phyloP scores from a whole-genome alignment of 1,140 invertebrate species.

The Charaxes varanes region DNA sequence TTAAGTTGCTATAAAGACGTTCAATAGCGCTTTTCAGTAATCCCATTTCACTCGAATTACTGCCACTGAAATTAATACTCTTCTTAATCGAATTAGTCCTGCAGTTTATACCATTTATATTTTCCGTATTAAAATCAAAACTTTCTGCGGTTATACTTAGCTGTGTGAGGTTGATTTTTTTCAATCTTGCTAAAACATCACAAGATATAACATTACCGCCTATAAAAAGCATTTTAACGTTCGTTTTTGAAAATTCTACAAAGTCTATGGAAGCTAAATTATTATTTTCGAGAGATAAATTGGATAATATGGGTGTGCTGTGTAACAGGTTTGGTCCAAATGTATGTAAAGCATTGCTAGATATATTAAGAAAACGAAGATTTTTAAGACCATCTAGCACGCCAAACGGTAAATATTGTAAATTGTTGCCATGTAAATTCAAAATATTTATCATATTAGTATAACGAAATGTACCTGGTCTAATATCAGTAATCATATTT shows the following conservation, averaged over 20 bases:
- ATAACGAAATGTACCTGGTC: conserved; percentile 28
- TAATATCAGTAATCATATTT: conserved; percentile 28
- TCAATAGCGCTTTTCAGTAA: too few species aligned
- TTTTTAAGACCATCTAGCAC: conserved; percentile 27
- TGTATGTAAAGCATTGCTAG: conserved; percentile 21
- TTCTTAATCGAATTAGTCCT: conserved; percentile 2
- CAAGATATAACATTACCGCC: conserved; percentile 33
- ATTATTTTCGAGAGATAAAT: conserved; percentile 11
- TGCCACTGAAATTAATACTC: too few species aligned
- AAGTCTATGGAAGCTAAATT: conserved; percentile 1
- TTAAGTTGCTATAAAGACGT: too few species aligned
- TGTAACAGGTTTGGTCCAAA: conserved; percentile 14
- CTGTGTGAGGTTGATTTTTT: neutral
- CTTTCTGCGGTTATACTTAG: conserved; percentile 4
- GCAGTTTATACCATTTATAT: conserved; percentile 9
- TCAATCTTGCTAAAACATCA: conserved; percentile 20
- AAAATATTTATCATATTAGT: conserved; percentile 22
- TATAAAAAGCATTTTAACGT: conserved; percentile 14
- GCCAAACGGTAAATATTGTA: conserved; percentile 25
- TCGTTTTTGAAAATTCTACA: neutral
- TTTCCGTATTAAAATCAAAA: conserved; percentile 12
- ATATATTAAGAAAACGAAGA: conserved; percentile 22
- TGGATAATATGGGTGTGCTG: neutral
- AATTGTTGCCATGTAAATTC: conserved; percentile 30
- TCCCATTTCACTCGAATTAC: too few species aligned